Conservation (phyloP, 2,113 vertebrate species). For the Lota lota region DNA sequence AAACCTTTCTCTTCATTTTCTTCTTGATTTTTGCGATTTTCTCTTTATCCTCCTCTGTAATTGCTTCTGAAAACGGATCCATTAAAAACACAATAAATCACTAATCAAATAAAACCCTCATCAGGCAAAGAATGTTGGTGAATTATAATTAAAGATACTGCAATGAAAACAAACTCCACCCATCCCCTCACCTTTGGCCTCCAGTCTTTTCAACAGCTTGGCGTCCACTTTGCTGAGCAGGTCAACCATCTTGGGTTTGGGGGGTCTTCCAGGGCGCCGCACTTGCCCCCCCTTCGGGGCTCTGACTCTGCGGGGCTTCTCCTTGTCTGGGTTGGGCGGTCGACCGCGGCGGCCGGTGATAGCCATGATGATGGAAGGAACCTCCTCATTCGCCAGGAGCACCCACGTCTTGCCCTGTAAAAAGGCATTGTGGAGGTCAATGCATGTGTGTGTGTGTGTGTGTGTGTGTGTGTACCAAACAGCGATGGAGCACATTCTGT, state of each 20-base stretch:
- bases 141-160: neutral
- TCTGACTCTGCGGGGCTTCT: slow-evolving; percentile 69
- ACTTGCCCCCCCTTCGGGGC: slow-evolving; percentile 63
- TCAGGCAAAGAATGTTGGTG: neutral
- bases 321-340: slow-evolving; percentile 89
- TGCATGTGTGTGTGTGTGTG: no score
- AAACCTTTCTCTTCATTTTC: slow-evolving; percentile 90
- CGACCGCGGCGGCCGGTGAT: slow-evolving; percentile 93
- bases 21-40: slow-evolving; percentile 91
- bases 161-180: neutral
- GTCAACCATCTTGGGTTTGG: slow-evolving; percentile 85
- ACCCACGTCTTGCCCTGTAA: slow-evolving; percentile 86
- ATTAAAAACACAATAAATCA: neutral
- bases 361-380: slow-evolving; percentile 93
- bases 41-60: slow-evolving; percentile 88
- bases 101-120: neutral
- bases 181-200: slow-evolving; percentile 81
- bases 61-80: slow-evolving; percentile 72
- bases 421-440: neutral
- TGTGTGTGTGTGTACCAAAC: neutral
- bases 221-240: slow-evolving; percentile 87
- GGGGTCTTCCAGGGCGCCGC: slow-evolving; percentile 84
- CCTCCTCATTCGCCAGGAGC: slow-evolving; percentile 86
- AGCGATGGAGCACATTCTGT: neutral
- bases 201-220: slow-evolving; percentile 81